phyloP scores from a whole-genome alignment of 2,113 vertebrate species.

The Pelecanus crispus region DNA sequence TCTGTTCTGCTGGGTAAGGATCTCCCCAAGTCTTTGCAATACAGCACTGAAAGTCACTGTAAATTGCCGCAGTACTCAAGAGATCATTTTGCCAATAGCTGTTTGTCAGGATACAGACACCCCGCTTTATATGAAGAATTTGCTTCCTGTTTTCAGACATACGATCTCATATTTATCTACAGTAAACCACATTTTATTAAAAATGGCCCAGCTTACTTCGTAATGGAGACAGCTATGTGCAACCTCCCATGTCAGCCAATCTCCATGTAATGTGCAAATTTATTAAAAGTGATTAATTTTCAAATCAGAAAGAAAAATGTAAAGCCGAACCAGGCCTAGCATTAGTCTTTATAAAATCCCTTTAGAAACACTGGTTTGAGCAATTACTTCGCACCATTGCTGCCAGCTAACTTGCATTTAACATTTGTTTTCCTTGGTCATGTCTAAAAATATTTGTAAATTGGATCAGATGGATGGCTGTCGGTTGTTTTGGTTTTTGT shows the following conservation, averaged over 20 bases:
- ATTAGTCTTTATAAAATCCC: neutral
- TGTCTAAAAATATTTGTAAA: neutral
- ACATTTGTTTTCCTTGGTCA: neutral
- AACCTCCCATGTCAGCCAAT: neutral
- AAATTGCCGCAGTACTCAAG: neutral
- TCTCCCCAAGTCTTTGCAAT: neutral
- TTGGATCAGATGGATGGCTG: neutral
- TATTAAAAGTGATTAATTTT: neutral
- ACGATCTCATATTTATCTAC: accelerated
- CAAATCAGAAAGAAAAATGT: neutral
- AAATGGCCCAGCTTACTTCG: neutral
- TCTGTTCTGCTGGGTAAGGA: neutral
- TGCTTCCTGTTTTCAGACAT: neutral
- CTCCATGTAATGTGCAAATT: neutral
- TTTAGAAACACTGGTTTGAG: neutral
- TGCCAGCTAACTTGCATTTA: neutral
- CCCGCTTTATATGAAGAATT: neutral
- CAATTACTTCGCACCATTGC: neutral
- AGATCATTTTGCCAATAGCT: neutral
- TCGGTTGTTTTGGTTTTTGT: neutral
- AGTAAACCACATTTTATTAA: neutral
- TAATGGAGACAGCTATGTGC: neutral
- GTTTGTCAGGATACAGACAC: neutral
- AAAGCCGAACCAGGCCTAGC: neutral
- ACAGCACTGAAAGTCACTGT: neutral